phyloP scores from a whole-genome alignment of 2,888 invertebrate genomes.

The Hypena proboscidalis region DNA sequence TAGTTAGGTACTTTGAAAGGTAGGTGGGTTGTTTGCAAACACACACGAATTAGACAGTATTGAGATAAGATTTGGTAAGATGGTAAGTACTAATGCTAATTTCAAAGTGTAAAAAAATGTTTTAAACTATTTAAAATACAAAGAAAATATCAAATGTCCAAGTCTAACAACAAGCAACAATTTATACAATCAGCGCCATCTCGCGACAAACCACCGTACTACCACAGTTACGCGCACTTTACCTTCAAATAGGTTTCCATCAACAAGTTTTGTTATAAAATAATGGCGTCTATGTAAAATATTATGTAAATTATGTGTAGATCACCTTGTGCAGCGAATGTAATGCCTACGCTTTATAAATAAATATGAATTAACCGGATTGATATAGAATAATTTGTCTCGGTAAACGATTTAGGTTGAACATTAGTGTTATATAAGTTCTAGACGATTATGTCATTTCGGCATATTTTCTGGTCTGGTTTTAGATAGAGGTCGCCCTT shows the following conservation, averaged over 20 bases:
- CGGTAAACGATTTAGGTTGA: constrained; percentile 4
- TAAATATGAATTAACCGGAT: constrained; percentile 11
- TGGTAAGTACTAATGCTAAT: no score
- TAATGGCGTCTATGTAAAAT: constrained; percentile 26
- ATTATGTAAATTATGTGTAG: constrained; percentile 31
- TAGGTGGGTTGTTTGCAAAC: no score
- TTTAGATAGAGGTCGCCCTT: no score
- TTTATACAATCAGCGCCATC: constrained; percentile 12
- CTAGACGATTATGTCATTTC: background rate
- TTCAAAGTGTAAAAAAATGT: no score
- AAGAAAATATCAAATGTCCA: no score
- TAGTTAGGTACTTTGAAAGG: no score
- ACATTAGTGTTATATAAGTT: constrained; percentile 11
- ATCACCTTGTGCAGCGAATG: constrained; percentile 51
- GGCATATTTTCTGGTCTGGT: background rate
- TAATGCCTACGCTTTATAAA: constrained; percentile 27
- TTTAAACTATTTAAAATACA: no score
- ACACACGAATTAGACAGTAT: no score
- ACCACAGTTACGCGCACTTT: constrained; percentile 10
- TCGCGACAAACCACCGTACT: constrained; percentile 3
- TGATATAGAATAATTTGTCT: constrained; percentile 4
- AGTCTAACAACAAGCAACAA: no score
- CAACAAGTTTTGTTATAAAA: constrained; percentile 11
- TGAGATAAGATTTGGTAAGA: no score
- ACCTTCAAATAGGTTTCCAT: constrained; percentile 4